Percentiles rank a stretch among this genome's conserved stretches.
phyloP scores from a whole-genome alignment of 1,140 invertebrate genomes.

The Triops longicaudatus region DNA sequence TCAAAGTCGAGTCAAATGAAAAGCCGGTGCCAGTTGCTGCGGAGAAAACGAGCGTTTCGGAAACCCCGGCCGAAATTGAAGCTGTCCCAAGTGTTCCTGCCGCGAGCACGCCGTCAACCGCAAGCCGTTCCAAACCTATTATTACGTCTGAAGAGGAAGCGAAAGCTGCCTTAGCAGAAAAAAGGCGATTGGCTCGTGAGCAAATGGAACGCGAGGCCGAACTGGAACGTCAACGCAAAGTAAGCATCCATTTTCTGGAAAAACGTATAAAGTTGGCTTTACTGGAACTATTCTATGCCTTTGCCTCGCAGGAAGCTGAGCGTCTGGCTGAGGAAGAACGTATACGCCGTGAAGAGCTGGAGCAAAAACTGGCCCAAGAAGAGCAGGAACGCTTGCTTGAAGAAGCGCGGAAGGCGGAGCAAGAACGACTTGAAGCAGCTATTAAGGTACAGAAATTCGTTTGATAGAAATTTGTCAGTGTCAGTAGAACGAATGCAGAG shows the following conservation, averaged over 20 bases:
- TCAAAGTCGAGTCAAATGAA: slow-evolving; percentile 40
- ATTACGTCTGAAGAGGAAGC: slow-evolving; percentile 83
- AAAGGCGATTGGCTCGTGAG: slow-evolving; percentile 68
- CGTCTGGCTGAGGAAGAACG: slow-evolving; percentile 62
- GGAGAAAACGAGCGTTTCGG: background rate
- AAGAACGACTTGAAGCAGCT: slow-evolving; percentile 51
- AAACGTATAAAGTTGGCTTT: background rate
- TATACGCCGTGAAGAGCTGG: slow-evolving; percentile 68
- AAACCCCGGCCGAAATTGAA: background rate
- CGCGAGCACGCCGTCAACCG: slow-evolving; percentile 9
- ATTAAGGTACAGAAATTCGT: background rate
- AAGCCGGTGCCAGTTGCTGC: slow-evolving; percentile 27
- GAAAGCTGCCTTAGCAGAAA: slow-evolving; percentile 77
- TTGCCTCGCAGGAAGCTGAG: slow-evolving; percentile 53
- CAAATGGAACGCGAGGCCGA: slow-evolving; percentile 78
- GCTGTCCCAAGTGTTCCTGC: background rate
- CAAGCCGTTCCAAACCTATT: slow-evolving; percentile 44
- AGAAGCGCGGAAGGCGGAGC: slow-evolving; percentile 60
- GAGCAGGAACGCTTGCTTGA: slow-evolving; percentile 59
- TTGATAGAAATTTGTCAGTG: background rate
- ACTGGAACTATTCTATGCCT: no score
- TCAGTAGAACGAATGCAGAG: slow-evolving; percentile 34
- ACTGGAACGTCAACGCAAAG: slow-evolving; percentile 60
- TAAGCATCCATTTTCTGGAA: slow-evolving; percentile 34
- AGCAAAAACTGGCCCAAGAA: slow-evolving; percentile 64